Evolutionary conservation across 2,888 invertebrate genomes (phyloP).

Genomic region (Plebejus argus): DNA sequence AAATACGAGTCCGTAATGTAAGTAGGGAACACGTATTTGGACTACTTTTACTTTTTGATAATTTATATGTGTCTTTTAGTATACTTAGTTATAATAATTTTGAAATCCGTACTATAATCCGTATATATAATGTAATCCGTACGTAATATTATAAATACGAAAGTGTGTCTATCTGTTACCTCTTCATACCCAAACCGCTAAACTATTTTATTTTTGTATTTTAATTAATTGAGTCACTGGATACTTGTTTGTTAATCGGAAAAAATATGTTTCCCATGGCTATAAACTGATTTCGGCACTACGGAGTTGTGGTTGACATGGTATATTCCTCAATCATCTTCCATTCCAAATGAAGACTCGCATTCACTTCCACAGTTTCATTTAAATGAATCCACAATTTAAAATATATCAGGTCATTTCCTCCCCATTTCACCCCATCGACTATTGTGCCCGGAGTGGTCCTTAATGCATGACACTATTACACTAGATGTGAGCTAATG

Average conservation of each 20-base stretch:
- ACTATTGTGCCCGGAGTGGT: constrained; percentile 65
- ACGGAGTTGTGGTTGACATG: no score
- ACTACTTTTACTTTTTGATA: not conserved
- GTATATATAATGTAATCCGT: no score
- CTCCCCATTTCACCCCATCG: constrained; percentile 44
- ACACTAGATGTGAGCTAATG: constrained; percentile 66
- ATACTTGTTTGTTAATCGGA: no score
- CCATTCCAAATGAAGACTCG: not conserved
- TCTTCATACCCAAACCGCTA: no score
- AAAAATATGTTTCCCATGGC: no score
- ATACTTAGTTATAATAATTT: no score
- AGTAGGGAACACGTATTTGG: not conserved
- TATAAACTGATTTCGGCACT: no score
- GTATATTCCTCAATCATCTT: not conserved
- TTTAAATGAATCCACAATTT: not conserved
- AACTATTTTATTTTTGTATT: no score
- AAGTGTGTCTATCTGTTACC: no score
- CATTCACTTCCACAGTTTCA: not conserved
- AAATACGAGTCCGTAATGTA: not conserved
- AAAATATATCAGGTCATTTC: constrained; percentile 35
- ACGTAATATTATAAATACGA: no score
- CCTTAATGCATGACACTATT: constrained; percentile 76
- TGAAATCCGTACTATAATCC: no score
- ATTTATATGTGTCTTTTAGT: not conserved
- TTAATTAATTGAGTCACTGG: no score